Evolutionary conservation across 1,140 invertebrate species (phyloP).

Genomic region (Glomeris maerens): DNA sequence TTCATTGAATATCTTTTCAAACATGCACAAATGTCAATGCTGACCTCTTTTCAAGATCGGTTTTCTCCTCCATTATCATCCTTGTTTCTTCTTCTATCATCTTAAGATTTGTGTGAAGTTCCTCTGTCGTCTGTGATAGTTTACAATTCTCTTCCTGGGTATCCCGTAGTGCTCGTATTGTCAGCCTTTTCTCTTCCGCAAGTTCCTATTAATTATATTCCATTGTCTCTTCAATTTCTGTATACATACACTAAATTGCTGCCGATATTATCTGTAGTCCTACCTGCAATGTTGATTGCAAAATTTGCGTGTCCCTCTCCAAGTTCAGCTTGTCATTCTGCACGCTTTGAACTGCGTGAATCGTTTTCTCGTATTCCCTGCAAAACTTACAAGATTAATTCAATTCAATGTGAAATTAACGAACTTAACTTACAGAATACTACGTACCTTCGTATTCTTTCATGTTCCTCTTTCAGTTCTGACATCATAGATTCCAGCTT

Average conservation of each 20-base stretch:
- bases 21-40: too few species aligned
- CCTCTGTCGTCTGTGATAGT: not conserved
- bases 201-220: not conserved
- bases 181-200: not conserved
- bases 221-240: too few species aligned
- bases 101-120: not conserved
- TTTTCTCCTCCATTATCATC: conserved; percentile 4
- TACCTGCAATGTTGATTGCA: not conserved
- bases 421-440: not conserved
- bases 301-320: not conserved
- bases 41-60: conserved; percentile 5
- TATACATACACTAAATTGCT: too few species aligned
- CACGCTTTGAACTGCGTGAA: not conserved
- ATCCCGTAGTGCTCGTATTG: not conserved
- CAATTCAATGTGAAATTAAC: not conserved
- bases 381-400: not conserved
- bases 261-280: too few species aligned
- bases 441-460: not conserved
- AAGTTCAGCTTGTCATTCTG: not conserved
- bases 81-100: conserved; percentile 4
- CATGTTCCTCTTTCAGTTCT: not conserved
- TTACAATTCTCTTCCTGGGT: not conserved
- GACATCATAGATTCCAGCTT: not conserved
- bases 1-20: too few species aligned
- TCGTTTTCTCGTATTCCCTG: not conserved